Conservation (phyloP, 2,888 invertebrate species). For the Spisula solida region DNA sequence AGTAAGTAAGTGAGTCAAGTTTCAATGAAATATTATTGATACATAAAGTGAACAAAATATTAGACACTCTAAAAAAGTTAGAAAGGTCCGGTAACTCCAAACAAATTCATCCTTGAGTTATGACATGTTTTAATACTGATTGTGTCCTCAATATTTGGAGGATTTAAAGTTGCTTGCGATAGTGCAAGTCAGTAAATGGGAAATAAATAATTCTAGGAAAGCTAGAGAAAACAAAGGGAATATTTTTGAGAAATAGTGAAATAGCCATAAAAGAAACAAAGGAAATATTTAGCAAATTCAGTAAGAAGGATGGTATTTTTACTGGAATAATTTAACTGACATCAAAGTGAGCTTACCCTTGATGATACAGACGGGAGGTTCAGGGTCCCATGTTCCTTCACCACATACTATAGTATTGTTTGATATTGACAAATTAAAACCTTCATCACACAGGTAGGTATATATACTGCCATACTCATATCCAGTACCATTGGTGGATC, state of each 20-base stretch:
- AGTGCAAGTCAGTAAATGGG: too few species aligned
- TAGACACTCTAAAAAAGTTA: too few species aligned
- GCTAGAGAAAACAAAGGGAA: too few species aligned
- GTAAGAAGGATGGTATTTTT: background rate
- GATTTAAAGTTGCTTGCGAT: background rate
- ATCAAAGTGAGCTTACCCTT: constrained; percentile 38
- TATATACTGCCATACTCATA: background rate
- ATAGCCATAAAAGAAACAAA: too few species aligned
- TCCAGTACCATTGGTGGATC: background rate
- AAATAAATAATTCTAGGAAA: too few species aligned
- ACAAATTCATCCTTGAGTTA: too few species aligned
- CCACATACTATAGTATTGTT: constrained; percentile 30
- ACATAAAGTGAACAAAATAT: too few species aligned
- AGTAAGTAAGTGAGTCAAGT: too few species aligned
- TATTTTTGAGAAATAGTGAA: too few species aligned
- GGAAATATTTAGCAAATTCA: background rate
- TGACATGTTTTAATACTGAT: background rate
- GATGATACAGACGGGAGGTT: constrained; percentile 32
- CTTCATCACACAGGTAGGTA: background rate
- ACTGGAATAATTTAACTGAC: too few species aligned
- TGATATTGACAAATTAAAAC: constrained; percentile 3
- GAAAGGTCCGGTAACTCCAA: too few species aligned
- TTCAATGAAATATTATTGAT: too few species aligned
- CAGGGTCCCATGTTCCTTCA: constrained; percentile 39
- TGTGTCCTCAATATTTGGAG: background rate